Base-by-base conservation (phyloP, 30 jellyfish, hydroid and myxozoan genomes). In the Nemopilema nomurai region DNA sequence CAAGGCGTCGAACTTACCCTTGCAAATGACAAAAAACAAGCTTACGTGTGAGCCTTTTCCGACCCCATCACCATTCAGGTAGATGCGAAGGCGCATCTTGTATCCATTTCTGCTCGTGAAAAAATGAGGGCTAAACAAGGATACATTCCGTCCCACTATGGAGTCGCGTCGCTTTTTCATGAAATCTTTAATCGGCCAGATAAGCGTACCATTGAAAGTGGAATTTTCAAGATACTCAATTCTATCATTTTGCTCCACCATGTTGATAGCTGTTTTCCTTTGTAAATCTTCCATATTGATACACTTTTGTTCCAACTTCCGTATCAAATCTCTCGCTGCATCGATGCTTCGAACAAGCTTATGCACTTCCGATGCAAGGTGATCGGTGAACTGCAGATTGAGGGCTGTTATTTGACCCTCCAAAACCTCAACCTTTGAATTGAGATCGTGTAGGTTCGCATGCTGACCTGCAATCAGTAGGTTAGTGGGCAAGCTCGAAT, bases 31-130 rank as follows among this genome's bases (percentile, higher is more conserved):
- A 62, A 94, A 79, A 53, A 94, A 94, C 65, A 94, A 69, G 27
- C 98, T 90, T 79, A 89, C 74, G 67, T 89, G 95, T 1, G 95
- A 21, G 20, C 97, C 95, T 71, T 94, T 94, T 28, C 97, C 97
- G 76, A 86, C 76, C 19, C 99, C 99, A 50, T 94, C 99, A 1
- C 99, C 99, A 67, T 94, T 89, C 26, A 94, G 86, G 51, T 94
- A 94, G 53, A 89, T 79, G 16, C 99, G 97, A 30, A 77, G 90
- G 79, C 99, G 92, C 90, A 85, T 79, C 83, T 82, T 94, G 71
- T 89, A 89, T 27, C 99, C 99, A 67, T 76, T 79, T 22, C 83
- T 90, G 25, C 87, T 82, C 8, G 97, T 94, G 90, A 74, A 94
- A 49, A 82, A 85, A 18, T 87, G 90, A 0, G 97, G 96, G 84